Conservation (phyloP, 2,113 vertebrate species). For the Amphiprion percula region DNA sequence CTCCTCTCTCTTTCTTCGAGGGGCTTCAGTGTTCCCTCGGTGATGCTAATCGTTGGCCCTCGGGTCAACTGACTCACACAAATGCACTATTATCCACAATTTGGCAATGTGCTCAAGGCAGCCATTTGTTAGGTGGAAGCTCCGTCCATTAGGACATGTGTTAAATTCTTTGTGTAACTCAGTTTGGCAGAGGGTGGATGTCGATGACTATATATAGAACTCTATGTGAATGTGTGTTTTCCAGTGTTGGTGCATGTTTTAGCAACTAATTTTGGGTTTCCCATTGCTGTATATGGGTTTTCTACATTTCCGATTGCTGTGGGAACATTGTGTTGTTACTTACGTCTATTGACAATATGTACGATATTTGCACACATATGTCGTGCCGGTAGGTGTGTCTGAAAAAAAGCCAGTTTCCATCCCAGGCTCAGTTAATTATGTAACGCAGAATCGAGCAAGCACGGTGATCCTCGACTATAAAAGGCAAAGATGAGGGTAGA, state of each 20-base stretch:
- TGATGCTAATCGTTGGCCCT: slow-evolving; percentile 24
- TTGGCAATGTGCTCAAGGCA: slow-evolving; percentile 37
- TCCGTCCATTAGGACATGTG: slow-evolving; percentile 59
- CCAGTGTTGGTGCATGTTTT: slow-evolving; percentile 19
- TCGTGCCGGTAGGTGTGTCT: neutral
- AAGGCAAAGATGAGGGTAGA: slow-evolving; percentile 67
- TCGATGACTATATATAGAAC: slow-evolving; percentile 58
- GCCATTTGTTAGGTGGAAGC: slow-evolving; percentile 48
- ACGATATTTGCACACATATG: neutral
- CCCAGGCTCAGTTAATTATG: slow-evolving; percentile 59
- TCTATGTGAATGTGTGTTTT: slow-evolving; percentile 4
- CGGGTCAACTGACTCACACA: slow-evolving; percentile 33
- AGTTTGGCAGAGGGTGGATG: slow-evolving; percentile 51
- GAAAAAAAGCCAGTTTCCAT: slow-evolving; percentile 60
- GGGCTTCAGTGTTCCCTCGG: slow-evolving; percentile 37
- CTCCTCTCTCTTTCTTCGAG: slow-evolving; percentile 6
- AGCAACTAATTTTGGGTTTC: slow-evolving; percentile 17
- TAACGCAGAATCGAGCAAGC: slow-evolving; percentile 44
- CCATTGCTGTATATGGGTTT: neutral
- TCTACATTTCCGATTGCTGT: neutral
- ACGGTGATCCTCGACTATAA: slow-evolving; percentile 73
- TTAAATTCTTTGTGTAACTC: slow-evolving; percentile 64
- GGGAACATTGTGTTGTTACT: neutral
- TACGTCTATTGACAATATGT: neutral
- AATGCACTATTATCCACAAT: slow-evolving; percentile 21